Evolutionary conservation across 2,888 invertebrate genomes (phyloP).

Genomic region (Eristalis intricaria): DNA sequence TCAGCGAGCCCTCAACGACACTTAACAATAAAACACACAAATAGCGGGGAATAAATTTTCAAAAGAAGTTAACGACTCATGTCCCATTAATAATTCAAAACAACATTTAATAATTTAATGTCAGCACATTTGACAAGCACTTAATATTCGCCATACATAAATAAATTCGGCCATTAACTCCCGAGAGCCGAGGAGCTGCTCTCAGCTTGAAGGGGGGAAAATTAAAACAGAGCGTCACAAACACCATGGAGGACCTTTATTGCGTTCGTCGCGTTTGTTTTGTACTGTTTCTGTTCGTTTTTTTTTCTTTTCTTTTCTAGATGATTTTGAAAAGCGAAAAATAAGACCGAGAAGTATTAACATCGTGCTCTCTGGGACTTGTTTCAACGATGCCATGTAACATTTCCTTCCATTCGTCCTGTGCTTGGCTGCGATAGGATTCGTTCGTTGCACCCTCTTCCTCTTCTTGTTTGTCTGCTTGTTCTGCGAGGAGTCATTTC

Average conservation of each 20-base stretch:
- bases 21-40: constrained; percentile 65
- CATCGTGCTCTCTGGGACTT: constrained; percentile 35
- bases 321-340: constrained; percentile 2
- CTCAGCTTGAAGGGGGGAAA: constrained; percentile 22
- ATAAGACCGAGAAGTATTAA: constrained; percentile 37
- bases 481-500: constrained; percentile 59
- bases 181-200: constrained; percentile 43
- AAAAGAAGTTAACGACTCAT: constrained; percentile 70
- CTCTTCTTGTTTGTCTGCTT: constrained; percentile 18
- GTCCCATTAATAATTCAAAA: constrained; percentile 72
- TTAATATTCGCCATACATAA: constrained; percentile 72
- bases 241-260: constrained; percentile 62
- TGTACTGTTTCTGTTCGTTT: not conserved
- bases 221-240: constrained; percentile 45
- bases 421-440: constrained; percentile 10
- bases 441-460: not conserved
- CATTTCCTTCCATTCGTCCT: constrained; percentile 45
- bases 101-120: constrained; percentile 72
- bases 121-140: constrained; percentile 72
- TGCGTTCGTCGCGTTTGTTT: constrained; percentile 27
- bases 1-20: not conserved
- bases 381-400: constrained; percentile 40
- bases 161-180: constrained; percentile 71
- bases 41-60: constrained; percentile 63
- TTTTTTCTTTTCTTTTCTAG: not conserved